phyloP scores from a whole-genome alignment of 2,797 vertebrate genomes.

The Falco novaeseelandiae region DNA sequence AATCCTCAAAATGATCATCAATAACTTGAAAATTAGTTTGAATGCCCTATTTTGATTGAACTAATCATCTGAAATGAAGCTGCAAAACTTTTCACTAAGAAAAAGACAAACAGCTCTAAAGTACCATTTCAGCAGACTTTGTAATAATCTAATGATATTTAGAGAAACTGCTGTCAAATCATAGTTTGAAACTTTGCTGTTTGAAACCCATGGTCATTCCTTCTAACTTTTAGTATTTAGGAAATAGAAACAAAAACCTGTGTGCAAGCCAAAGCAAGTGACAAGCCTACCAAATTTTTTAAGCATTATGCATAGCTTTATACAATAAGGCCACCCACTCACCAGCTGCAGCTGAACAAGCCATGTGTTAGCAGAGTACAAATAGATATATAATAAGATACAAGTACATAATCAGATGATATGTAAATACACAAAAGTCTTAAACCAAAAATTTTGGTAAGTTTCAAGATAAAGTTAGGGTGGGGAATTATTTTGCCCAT shows the following conservation, averaged over 20 bases:
- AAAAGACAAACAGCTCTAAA: not conserved
- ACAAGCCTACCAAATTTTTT: not conserved
- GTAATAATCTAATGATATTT: not conserved
- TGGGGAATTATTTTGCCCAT: not conserved
- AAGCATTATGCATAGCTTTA: not conserved
- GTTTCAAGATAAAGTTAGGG: not conserved
- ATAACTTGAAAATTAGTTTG: not conserved
- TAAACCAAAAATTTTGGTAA: not conserved
- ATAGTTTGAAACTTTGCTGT: not conserved
- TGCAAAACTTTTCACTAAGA: not conserved
- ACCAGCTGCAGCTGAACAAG: slow-evolving; percentile 54
- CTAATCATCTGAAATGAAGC: not conserved
- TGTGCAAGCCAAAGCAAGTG: not conserved
- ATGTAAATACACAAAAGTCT: not conserved
- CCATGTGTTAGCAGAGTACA: slow-evolving; percentile 39
- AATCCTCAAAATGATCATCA: not conserved
- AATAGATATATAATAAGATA: not conserved
- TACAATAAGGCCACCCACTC: slow-evolving; percentile 37
- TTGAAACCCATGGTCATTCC: not conserved
- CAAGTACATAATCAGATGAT: not conserved
- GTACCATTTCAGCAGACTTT: not conserved
- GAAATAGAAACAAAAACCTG: not conserved
- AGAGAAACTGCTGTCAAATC: slow-evolving; percentile 1
- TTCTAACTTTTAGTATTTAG: not conserved
- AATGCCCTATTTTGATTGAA: not conserved